These are phyloP conservation scores for Zeus faber DNA, from an alignment of 2,113 vertebrate species.

Conservation along the genomic window DNA sequence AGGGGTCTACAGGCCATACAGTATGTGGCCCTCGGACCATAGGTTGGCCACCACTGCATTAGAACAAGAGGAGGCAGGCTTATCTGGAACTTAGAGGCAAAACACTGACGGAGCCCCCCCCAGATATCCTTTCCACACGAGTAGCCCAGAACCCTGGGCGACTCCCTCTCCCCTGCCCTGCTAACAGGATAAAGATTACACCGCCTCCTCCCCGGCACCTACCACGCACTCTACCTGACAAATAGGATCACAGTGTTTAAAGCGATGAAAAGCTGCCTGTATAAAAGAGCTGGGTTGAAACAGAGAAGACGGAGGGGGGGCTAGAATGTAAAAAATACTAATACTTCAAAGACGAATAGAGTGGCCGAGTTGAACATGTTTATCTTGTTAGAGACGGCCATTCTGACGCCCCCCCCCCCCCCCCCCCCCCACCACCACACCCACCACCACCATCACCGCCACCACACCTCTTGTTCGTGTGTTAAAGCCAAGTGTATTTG, in stretches of 20 bases:
- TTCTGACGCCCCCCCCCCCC: too few relatives aligned
- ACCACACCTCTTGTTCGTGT: too few relatives aligned
- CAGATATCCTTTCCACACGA: constrained; percentile 72
- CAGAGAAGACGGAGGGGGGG: constrained; percentile 17
- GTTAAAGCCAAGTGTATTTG: too few relatives aligned
- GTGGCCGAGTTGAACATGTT: too few relatives aligned
- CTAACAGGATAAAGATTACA: constrained; percentile 76
- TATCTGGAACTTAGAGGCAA: constrained; percentile 56
- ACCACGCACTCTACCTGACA: constrained; percentile 72
- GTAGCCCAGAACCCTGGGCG: constrained; percentile 55
- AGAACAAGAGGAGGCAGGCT: not conserved
- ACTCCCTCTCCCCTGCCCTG: constrained; percentile 40
- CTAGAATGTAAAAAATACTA: constrained; percentile 46
- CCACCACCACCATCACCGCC: too few relatives aligned
- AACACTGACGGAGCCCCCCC: constrained; percentile 61
- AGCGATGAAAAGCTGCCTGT: constrained; percentile 65
- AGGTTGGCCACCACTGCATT: too few relatives aligned
- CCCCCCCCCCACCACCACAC: too few relatives aligned
- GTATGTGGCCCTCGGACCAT: too few relatives aligned
- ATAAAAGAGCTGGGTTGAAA: constrained; percentile 41
- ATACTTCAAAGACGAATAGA: constrained; percentile 59
- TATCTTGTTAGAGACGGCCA: too few relatives aligned
- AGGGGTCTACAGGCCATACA: too few relatives aligned
- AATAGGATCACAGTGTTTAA: constrained; percentile 75
- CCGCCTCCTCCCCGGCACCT: constrained; percentile 65